Evolutionary conservation across 1,140 invertebrate genomes (phyloP).

Genomic region (Scaptodrosophila lebanonensis): DNA sequence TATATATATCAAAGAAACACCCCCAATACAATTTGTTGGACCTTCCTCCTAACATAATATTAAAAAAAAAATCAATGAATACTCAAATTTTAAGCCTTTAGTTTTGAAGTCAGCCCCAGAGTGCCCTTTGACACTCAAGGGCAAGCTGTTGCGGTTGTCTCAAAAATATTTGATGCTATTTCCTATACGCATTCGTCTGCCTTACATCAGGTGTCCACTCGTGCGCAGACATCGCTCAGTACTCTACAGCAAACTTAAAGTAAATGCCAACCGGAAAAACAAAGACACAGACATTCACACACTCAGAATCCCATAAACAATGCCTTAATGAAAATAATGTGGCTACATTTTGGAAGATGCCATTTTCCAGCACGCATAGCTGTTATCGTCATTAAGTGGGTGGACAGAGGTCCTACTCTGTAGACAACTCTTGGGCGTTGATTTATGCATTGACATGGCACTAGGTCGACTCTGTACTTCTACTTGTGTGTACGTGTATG

Average conservation of each 20-base stretch:
- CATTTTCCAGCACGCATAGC: slow-evolving; percentile 10
- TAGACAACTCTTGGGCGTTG: slow-evolving; percentile 31
- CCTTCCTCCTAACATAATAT: too few species aligned
- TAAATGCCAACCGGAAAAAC: slow-evolving; percentile 23
- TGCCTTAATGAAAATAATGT: slow-evolving; percentile 67
- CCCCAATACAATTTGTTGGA: too few species aligned
- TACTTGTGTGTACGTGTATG: slow-evolving; percentile 28
- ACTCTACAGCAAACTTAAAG: slow-evolving; percentile 29
- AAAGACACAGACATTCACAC: slow-evolving; percentile 1
- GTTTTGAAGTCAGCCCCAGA: too few species aligned
- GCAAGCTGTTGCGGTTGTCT: slow-evolving; percentile 44
- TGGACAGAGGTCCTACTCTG: slow-evolving; percentile 28
- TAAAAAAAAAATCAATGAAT: too few species aligned
- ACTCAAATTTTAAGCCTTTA: too few species aligned
- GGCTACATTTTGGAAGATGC: slow-evolving; percentile 47
- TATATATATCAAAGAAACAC: too few species aligned
- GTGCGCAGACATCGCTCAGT: slow-evolving; percentile 13
- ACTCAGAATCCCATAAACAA: slow-evolving; percentile 24
- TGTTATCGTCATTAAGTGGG: slow-evolving; percentile 70
- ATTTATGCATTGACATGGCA: slow-evolving; percentile 43
- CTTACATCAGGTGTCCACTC: slow-evolving; percentile 39
- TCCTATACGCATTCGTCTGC: slow-evolving; percentile 34
- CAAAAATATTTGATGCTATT: slow-evolving; percentile 55
- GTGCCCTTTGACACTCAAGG: too few species aligned
- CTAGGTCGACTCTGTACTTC: too few species aligned